Evolutionary conservation across 2,888 invertebrate genomes (phyloP), one percentile per base, ranked within the genome.

Genomic region (Ypsolopha sequella): DNA sequence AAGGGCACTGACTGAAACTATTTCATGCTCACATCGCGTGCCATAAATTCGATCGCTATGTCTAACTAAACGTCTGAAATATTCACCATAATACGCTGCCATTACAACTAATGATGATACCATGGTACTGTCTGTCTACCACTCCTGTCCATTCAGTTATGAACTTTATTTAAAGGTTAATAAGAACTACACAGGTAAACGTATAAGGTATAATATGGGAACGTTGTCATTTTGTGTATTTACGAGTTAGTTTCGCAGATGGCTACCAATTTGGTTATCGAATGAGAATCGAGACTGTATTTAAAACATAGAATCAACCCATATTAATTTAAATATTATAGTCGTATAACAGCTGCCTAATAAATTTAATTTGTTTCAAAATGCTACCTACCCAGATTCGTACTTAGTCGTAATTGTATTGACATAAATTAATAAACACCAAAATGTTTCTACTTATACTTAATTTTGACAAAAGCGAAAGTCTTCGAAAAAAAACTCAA

Each of bases 21-120:
- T 43, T 11, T 43, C 35, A 46, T n/a, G 60, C 56, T 52, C 58
- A 59, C 70, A 76, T 78, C 62, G 76, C 77, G 78, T 80, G 81
- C 58, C 59, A 62, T 61, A 55, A 54, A 51, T 52, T 56, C 50
- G 54, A 68, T 64, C 68, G 68, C 64, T 64, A 70, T 69, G 73
- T 71, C 74, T 74, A 74, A 76, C 74, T 75, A 80, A 76, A 78
- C 73, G 76, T 73, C 77, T 74, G 73, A 76, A 81, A 81, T 79
- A 73, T 80, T 76, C 66, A 70, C 73, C 68, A 67, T 81, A 77
- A 81, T 78, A 72, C 66, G 68, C 64, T 65, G 66, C 72, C 71
- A 80, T 81, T 78, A 81, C 60, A 62, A 52, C 56, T 82, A 82
- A 84, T 82, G 81, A 80, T 80, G 78, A 81, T 80, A 72, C 70